Evolutionary conservation across 1,140 invertebrate species (phyloP).

Genomic region (Idris sp.): DNA sequence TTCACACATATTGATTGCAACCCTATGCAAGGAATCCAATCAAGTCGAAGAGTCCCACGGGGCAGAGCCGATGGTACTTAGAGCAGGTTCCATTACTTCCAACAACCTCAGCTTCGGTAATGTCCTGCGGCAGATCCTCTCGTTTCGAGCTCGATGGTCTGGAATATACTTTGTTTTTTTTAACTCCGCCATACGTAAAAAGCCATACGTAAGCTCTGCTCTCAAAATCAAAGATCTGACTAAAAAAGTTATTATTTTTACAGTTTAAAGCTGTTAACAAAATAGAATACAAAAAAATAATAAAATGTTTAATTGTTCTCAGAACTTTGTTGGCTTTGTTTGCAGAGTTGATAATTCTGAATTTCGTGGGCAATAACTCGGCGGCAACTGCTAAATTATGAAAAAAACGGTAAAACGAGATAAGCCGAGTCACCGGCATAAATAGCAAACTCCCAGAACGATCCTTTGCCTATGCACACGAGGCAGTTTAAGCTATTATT

Average conservation of each 20-base stretch:
- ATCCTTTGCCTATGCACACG: slow-evolving; percentile 36
- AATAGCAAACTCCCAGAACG: slow-evolving; percentile 34
- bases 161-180: slow-evolving; percentile 60
- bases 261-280: too few relatives aligned
- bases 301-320: background rate
- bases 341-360: slow-evolving; percentile 4
- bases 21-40: slow-evolving; percentile 72
- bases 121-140: slow-evolving; percentile 71
- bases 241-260: too few relatives aligned
- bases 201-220: slow-evolving; percentile 33
- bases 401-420: slow-evolving; percentile 51
- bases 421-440: slow-evolving; percentile 41
- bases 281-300: too few relatives aligned
- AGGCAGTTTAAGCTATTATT: slow-evolving; percentile 60
- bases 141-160: slow-evolving; percentile 73
- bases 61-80: slow-evolving; percentile 73
- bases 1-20: slow-evolving; percentile 58
- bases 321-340: background rate
- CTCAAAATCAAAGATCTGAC: too few relatives aligned
- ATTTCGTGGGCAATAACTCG: slow-evolving; percentile 25
- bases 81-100: slow-evolving; percentile 74
- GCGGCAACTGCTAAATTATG: slow-evolving; percentile 42
- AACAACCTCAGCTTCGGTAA: slow-evolving; percentile 72
- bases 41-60: slow-evolving; percentile 76
- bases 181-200: slow-evolving; percentile 29